Base-by-base conservation (phyloP, 2,888 invertebrate species). In the Dryomyza anilis region DNA sequence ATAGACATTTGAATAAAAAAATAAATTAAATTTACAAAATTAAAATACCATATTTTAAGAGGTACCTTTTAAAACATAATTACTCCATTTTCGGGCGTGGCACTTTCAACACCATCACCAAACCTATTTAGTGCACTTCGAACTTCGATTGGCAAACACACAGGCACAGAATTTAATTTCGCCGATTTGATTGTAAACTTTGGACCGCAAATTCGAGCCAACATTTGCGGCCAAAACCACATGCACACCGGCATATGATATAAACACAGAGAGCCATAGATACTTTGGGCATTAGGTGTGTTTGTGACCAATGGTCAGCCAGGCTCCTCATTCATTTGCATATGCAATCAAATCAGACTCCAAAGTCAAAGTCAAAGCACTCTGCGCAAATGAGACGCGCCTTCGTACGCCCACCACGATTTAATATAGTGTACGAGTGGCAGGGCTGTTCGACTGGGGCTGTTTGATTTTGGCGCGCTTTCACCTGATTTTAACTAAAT, bases 301-400 rank as follows among this genome's bases (percentile, higher is more conserved):
- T n/a, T n/a, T 27, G 30, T 52, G 55, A 56, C 52, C 62, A 63
- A 58, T 68, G 71, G 72, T 66, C 69, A 69, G 67, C 67, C 46
- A 68, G 71, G n/a, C n/a, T n/a, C n/a, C n/a, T n/a, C n/a, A n/a
- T n/a, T n/a, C 74, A 77, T 78, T 77, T 78, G 76, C 77, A 77
- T 77, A 76, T 73, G 74, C 74, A 76, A 75, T 74, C 73, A 74
- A 77, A 77, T 74, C 75, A 36, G 48, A n/a, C n/a, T n/a, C n/a
- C n/a, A n/a, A n/a, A n/a, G n/a, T n/a, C n/a, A n/a, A 53, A 39
- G 53, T 61, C 61, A 61, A 61, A 61, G 52, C 39, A 21, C 19
- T 61, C 12, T 25, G 36, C 33, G 19, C 29, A 12, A 52, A 27
- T 29, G 39, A 27, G 61, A 61, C 61, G 53, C 53, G 61, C 52